A percentile compares a stretch with the other conserved stretches of the same genome.
Evolutionary conservation across 2,797 vertebrate species (phyloP).

Genomic region (Falco berigora): DNA sequence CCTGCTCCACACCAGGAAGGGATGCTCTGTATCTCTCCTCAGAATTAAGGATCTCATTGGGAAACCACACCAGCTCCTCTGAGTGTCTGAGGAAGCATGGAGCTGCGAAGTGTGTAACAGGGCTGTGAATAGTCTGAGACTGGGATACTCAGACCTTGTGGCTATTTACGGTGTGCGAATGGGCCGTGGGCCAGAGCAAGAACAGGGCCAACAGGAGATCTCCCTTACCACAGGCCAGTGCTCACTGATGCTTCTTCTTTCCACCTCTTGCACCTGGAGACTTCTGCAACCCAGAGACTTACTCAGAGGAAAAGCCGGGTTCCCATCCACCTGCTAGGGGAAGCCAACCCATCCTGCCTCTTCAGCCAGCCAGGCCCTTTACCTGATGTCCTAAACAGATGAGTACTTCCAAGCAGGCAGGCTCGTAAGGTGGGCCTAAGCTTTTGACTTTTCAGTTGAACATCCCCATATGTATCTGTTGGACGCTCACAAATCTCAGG

Average conservation of each 20-base stretch:
- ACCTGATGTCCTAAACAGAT: not conserved
- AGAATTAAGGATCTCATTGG: not conserved
- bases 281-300: not conserved
- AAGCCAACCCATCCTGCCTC: not conserved
- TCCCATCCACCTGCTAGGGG: not conserved
- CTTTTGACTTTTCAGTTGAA: not conserved
- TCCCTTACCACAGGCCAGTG: not conserved
- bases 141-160: not conserved
- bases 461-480: not conserved
- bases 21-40: not conserved
- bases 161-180: not conserved
- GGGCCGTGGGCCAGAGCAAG: not conserved
- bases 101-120: not conserved
- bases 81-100: not conserved
- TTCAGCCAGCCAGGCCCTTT: not conserved
- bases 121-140: not conserved
- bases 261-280: not conserved
- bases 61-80: not conserved
- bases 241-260: not conserved
- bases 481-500: not conserved
- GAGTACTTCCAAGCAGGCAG: not conserved
- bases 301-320: not conserved
- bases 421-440: not conserved
- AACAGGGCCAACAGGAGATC: not conserved
- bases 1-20: not conserved